phyloP scores from a whole-genome alignment of 2,888 invertebrate genomes.

The Quadriops clusia region DNA sequence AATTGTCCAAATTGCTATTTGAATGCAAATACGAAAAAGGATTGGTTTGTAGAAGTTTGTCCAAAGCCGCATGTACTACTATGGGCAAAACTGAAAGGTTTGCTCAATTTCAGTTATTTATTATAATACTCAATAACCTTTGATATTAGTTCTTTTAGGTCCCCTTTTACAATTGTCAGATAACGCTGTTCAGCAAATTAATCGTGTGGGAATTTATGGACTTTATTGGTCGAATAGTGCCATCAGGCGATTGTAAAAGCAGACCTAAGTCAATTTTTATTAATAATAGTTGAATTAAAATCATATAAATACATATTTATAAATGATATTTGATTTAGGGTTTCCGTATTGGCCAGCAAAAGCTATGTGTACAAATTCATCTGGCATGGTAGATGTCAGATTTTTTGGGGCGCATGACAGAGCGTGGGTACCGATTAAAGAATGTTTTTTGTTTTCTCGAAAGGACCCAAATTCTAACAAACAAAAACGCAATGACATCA shows the following conservation, averaged over 20 bases:
- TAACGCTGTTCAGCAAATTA: no score
- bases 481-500: constrained; percentile 46
- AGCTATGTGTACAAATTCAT: constrained; percentile 56
- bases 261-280: no score
- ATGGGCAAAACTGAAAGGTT: constrained; percentile 91
- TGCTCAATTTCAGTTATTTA: background rate
- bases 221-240: no score
- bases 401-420: constrained; percentile 94
- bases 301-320: no score
- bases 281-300: no score
- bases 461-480: constrained; percentile 58
- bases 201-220: no score
- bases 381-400: constrained; percentile 71
- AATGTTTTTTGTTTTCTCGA: constrained; percentile 72
- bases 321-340: constrained; percentile 42
- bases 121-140: constrained; percentile 5
- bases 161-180: background rate
- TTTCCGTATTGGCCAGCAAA: constrained; percentile 98
- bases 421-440: constrained; percentile 77
- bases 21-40: constrained; percentile 69
- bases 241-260: no score
- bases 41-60: constrained; percentile 90
- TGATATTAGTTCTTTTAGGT: constrained; percentile 6
- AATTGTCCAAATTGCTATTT: constrained; percentile 87
- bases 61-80: constrained; percentile 79